Percentiles rank a stretch among this genome's conserved stretches.
Conservation (phyloP, 2,888 invertebrate genomes). For the Rambutsinella grinnellia region DNA sequence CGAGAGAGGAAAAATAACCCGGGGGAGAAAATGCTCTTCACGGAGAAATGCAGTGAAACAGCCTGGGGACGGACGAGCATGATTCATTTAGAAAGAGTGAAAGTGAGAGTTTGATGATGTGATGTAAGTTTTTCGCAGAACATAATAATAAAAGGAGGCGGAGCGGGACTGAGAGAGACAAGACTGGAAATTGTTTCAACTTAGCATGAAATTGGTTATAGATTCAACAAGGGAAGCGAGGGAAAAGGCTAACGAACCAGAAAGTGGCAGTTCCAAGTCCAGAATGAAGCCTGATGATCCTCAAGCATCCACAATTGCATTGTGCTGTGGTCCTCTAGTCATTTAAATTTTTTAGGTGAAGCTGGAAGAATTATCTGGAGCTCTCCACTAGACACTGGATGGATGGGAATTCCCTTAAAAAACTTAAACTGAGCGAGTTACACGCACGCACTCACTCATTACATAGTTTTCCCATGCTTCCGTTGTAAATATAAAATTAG, state of each 20-base stretch:
- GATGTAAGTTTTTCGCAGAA: background rate
- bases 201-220: conserved; percentile 5
- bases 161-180: background rate
- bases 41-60: too few relatives aligned
- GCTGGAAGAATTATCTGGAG: background rate
- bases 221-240: conserved; percentile 7
- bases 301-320: conserved; percentile 14
- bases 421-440: background rate
- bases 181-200: conserved; percentile 9
- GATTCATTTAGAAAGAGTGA: conserved; percentile 44
- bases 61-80: conserved; percentile 25
- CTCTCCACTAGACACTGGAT: too few relatives aligned
- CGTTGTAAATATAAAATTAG: background rate
- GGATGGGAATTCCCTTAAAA: too few relatives aligned
- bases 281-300: background rate
- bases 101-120: background rate
- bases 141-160: background rate
- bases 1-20: background rate
- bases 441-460: background rate
- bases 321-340: background rate
- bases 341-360: background rate
- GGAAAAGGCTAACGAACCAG: conserved; percentile 30
- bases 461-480: background rate
- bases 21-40: background rate
- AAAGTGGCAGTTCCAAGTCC: background rate